phyloP scores from a whole-genome alignment of 2,797 vertebrate genomes.

The Kryptopterus vitreolus region DNA sequence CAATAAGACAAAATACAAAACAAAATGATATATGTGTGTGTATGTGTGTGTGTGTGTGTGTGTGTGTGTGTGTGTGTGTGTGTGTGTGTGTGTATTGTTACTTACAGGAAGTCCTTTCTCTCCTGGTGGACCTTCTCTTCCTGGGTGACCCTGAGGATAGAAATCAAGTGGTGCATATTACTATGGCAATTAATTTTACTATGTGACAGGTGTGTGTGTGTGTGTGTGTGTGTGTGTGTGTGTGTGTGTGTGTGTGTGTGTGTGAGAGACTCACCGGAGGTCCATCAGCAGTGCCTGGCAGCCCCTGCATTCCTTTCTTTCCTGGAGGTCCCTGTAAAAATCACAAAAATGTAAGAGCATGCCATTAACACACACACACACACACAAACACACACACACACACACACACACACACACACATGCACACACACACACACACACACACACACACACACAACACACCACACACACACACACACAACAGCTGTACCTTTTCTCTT shows the following conservation, averaged over 20 bases:
- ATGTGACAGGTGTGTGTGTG: constrained; percentile 7
- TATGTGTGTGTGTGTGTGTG: neutral
- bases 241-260: neutral
- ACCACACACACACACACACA: constrained; percentile 4
- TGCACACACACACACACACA: constrained; percentile 10
- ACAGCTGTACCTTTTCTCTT: constrained; percentile 87
- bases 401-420: constrained; percentile 13
- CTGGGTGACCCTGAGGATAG: constrained; percentile 87
- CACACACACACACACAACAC: neutral
- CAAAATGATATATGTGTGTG: neutral
- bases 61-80: neutral
- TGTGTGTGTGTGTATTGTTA: neutral
- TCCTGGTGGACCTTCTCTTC: constrained; percentile 91
- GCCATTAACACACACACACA: neutral
- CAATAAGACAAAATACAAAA: too few relatives aligned
- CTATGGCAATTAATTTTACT: neutral
- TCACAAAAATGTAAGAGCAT: neutral
- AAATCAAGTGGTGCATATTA: neutral
- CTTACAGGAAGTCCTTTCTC: constrained; percentile 90
- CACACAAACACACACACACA: neutral
- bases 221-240: constrained; percentile 16
- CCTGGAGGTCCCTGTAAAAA: constrained; percentile 86
- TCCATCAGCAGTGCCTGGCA: constrained; percentile 92
- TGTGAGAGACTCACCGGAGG: constrained; percentile 79
- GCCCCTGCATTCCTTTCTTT: constrained; percentile 89